Percentiles rank a stretch among this genome's conserved stretches.
phyloP scores from a whole-genome alignment of 2,113 vertebrate species.

The Mionectes macconnelli region DNA sequence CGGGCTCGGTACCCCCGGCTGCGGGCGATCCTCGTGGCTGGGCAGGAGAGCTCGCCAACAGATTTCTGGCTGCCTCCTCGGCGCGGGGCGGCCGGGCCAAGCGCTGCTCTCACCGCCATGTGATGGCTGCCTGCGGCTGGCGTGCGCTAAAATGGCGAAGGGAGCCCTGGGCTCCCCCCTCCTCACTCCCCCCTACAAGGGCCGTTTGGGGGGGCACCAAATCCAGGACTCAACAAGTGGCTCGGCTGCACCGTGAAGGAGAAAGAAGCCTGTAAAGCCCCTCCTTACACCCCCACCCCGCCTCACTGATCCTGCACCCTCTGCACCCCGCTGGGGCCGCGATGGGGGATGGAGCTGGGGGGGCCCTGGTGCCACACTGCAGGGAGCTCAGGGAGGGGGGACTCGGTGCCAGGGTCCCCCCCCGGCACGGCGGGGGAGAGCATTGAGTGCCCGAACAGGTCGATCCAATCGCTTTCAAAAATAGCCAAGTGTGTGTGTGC shows the following conservation, averaged over 20 bases:
- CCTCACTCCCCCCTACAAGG: neutral
- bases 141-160: constrained; percentile 20
- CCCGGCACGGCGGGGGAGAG: accelerated
- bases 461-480: neutral
- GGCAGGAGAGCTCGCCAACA: neutral
- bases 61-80: constrained; percentile 24
- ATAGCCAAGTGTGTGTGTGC: neutral
- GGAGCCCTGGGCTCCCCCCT: neutral
- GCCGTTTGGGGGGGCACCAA: neutral
- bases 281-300: no score
- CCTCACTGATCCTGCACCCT: no score
- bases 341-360: no score
- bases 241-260: accelerated
- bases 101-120: constrained; percentile 43
- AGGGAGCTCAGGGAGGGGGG: neutral
- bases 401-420: neutral
- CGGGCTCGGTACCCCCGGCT: neutral
- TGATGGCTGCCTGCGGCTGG: constrained; percentile 14
- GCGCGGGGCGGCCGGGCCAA: neutral
- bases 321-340: accelerated
- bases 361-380: neutral
- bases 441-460: neutral
- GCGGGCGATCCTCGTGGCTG: neutral
- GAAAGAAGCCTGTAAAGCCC: neutral
- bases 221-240: neutral